phyloP scores from a whole-genome alignment of 2,888 invertebrate genomes.

The Acanthosepion pharaonis region DNA sequence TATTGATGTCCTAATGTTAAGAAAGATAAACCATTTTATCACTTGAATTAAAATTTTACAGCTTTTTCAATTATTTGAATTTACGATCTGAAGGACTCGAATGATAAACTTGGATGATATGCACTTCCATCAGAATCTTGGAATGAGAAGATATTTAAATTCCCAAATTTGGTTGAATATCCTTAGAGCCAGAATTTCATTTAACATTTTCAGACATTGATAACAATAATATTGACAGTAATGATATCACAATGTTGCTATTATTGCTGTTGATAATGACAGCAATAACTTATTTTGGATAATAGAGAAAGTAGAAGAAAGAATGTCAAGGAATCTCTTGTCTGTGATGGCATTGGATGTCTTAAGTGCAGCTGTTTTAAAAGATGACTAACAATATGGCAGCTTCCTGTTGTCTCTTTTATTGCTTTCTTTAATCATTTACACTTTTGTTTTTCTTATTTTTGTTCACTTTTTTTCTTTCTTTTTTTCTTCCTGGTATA shows the following conservation, averaged over 20 bases:
- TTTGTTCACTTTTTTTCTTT: not conserved
- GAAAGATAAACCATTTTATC: no score
- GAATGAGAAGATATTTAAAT: no score
- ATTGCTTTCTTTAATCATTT: not conserved
- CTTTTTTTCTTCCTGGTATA: not conserved
- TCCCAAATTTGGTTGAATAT: no score
- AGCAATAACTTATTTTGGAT: not conserved
- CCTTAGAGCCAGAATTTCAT: no score
- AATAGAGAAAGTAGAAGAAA: not conserved
- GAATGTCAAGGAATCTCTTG: not conserved
- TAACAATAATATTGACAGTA: no score
- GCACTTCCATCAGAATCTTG: no score
- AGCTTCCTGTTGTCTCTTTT: not conserved
- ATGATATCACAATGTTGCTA: not conserved
- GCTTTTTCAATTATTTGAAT: no score
- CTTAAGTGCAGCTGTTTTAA: not conserved
- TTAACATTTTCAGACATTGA: no score
- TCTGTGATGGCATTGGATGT: not conserved
- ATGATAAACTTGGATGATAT: no score
- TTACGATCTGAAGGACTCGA: no score
- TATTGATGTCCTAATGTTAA: no score
- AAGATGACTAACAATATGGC: constrained; percentile 17
- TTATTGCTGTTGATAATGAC: not conserved
- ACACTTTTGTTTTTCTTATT: not conserved
- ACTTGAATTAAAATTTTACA: no score